phyloP scores from a whole-genome alignment of 2,113 vertebrate genomes.

The Sterna hirundo region DNA sequence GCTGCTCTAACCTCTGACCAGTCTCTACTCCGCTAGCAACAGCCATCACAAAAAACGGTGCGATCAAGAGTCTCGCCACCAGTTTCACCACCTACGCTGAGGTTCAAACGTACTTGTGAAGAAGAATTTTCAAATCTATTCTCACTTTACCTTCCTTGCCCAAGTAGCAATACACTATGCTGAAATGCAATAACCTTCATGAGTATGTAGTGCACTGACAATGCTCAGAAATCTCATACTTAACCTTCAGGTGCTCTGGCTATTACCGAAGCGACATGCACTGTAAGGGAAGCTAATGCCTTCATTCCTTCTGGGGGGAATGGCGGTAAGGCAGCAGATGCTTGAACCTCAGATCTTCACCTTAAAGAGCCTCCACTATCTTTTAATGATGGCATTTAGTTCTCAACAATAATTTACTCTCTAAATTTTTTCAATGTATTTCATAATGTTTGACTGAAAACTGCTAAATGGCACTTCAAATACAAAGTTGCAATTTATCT shows the following conservation, averaged over 20 bases:
- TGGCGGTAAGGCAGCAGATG: neutral
- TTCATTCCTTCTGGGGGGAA: neutral
- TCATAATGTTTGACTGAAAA: neutral
- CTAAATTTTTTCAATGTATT: neutral
- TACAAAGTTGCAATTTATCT: neutral
- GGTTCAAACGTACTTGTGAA: neutral
- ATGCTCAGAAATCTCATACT: neutral
- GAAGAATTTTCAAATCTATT: neutral
- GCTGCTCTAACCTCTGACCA: neutral
- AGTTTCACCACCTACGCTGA: neutral
- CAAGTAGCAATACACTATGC: neutral
- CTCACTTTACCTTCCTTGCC: neutral
- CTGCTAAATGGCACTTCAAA: neutral
- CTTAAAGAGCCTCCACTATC: neutral
- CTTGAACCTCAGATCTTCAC: neutral
- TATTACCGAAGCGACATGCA: neutral
- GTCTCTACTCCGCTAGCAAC: neutral
- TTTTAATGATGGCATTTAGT: neutral
- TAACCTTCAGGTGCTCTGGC: neutral
- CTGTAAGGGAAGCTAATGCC: neutral
- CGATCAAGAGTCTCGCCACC: neutral
- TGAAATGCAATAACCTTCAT: neutral
- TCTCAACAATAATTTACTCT: neutral
- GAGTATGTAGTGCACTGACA: neutral
- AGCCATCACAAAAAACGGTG: neutral